phyloP scores from a whole-genome alignment of 2,113 vertebrate genomes.

The Phodopus roborovskii region DNA sequence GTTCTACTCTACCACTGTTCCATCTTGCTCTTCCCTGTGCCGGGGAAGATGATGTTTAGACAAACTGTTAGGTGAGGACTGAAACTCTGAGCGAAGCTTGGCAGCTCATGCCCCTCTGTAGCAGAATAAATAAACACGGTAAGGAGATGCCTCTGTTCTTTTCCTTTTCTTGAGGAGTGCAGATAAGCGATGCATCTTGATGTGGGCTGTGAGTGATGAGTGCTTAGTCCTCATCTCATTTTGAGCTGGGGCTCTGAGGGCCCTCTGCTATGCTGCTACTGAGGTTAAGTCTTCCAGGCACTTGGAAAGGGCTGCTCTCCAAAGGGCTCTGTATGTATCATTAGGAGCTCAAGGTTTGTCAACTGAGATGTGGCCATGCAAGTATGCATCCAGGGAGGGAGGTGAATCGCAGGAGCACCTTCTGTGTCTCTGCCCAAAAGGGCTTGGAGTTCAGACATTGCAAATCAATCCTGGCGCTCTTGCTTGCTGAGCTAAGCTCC shows the following conservation, averaged over 20 bases:
- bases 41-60: neutral
- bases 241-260: neutral
- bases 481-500: conserved; percentile 59
- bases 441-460: neutral
- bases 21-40: neutral
- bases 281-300: neutral
- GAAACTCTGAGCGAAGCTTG: neutral
- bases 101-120: neutral
- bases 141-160: neutral
- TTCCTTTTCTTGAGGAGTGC: neutral
- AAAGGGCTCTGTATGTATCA: neutral
- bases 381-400: neutral
- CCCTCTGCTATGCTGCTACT: neutral
- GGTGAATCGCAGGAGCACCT: neutral
- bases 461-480: neutral
- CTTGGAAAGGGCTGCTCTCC: neutral
- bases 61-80: neutral
- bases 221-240: neutral
- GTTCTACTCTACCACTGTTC: neutral
- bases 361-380: neutral
- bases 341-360: neutral
- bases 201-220: neutral
- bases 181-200: neutral
- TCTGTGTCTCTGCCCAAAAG: neutral
- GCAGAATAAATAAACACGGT: neutral